phyloP scores from a whole-genome alignment of 2,888 invertebrate genomes.

The Agrilus biguttatus region DNA sequence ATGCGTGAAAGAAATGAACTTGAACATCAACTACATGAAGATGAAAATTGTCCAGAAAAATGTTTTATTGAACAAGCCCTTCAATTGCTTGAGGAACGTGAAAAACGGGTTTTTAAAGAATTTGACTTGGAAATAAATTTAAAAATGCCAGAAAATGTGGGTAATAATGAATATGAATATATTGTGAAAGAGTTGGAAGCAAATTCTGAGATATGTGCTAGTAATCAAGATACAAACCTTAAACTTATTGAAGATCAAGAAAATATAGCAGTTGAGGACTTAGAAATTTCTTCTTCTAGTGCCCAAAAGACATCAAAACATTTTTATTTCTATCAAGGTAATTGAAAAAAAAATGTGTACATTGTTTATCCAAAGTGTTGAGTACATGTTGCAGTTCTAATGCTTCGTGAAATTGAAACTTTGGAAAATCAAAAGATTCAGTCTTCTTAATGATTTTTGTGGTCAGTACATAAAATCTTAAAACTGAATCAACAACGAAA shows the following conservation, averaged over 20 bases:
- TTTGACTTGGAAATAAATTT: not conserved
- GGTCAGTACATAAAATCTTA: not conserved
- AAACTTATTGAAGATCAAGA: not conserved
- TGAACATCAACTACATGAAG: conserved; percentile 42
- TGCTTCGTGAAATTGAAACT: conserved; percentile 13
- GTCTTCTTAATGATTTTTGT: not conserved
- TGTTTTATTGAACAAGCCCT: conserved; percentile 78
- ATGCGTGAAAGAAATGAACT: conserved; percentile 60
- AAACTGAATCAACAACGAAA: not conserved
- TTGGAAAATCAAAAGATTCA: conserved; percentile 12
- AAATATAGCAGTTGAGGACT: conserved; percentile 22
- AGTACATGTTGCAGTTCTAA: conserved; percentile 13
- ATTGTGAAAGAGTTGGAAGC: conserved; percentile 21
- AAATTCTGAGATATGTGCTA: conserved; percentile 12
- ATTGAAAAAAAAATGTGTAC: too few relatives aligned
- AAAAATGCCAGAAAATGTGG: not conserved
- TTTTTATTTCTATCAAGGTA: conserved; percentile 14
- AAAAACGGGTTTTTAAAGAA: conserved; percentile 20
- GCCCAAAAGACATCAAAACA: conserved; percentile 29
- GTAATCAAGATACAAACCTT: not conserved
- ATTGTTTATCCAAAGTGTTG: conserved; percentile 15
- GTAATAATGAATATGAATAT: conserved; percentile 2
- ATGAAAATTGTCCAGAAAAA: conserved; percentile 65
- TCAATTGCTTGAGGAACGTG: conserved; percentile 44
- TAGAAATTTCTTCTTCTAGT: conserved; percentile 19